Percentiles rank a stretch among this genome's conserved stretches.
phyloP scores from a whole-genome alignment of 2,113 vertebrate genomes.

The Caloenas nicobarica region DNA sequence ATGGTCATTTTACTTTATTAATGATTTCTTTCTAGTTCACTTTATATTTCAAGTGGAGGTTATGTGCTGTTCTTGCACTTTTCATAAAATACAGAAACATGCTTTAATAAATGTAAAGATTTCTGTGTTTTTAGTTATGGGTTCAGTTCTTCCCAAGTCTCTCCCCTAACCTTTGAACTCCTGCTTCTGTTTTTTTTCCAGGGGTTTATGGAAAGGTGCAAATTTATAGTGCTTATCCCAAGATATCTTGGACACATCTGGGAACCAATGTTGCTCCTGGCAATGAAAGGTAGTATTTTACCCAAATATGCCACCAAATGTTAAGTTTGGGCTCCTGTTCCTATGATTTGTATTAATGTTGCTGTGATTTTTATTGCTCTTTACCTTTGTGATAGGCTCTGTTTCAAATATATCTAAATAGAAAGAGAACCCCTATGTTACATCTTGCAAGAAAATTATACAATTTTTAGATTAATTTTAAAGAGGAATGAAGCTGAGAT shows the following conservation, averaged over 20 bases:
- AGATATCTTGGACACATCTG: conserved; percentile 74
- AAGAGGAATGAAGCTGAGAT: neutral
- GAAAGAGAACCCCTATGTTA: neutral
- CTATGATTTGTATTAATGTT: neutral
- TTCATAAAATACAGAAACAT: neutral
- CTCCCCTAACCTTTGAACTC: neutral
- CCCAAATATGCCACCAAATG: neutral
- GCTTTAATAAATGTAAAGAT: neutral
- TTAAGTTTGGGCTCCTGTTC: neutral
- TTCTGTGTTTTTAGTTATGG: neutral
- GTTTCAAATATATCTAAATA: neutral
- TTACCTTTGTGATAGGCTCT: neutral
- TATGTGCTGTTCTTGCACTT: neutral
- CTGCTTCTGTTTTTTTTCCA: conserved; percentile 30
- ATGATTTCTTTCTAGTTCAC: neutral
- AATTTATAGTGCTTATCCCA: conserved; percentile 72
- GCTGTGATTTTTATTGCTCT: neutral
- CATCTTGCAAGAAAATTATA: neutral
- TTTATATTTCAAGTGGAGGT: neutral
- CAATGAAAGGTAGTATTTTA: conserved; percentile 76
- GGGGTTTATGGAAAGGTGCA: conserved; percentile 76
- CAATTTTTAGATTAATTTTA: neutral
- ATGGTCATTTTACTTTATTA: neutral
- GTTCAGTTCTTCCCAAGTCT: neutral
- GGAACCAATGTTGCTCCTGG: conserved; percentile 64